Evolutionary conservation across 2,888 invertebrate species (phyloP).

Genomic region (Drosophila eohydei): DNA sequence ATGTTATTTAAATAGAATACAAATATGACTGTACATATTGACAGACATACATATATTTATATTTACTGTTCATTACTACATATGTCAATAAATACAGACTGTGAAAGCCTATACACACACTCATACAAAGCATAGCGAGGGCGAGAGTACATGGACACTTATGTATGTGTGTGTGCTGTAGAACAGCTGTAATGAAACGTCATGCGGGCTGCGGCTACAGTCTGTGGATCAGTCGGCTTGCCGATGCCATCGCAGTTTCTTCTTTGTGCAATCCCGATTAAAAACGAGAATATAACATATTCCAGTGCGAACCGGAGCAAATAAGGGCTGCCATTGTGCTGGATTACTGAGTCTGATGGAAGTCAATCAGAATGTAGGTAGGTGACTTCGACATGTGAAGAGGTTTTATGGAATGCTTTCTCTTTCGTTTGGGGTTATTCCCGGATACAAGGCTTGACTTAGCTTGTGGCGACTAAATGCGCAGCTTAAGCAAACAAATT

Average conservation of each 20-base stretch:
- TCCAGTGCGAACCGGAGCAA: conserved; percentile 50
- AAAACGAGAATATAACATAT: conserved; percentile 26
- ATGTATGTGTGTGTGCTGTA: conserved; percentile 1
- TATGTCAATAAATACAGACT: not conserved
- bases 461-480: not conserved
- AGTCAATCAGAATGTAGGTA: conserved; percentile 36
- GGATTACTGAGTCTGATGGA: conserved; percentile 30
- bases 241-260: conserved; percentile 19
- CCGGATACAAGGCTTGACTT: not conserved
- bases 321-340: conserved; percentile 2
- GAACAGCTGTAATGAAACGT: conserved; percentile 43
- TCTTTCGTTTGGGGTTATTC: not conserved
- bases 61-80: conserved; percentile 10
- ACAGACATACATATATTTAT: not conserved
- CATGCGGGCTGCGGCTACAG: conserved; percentile 32
- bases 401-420: not conserved
- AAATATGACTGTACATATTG: not conserved
- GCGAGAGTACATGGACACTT: conserved; percentile 1
- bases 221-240: conserved; percentile 32
- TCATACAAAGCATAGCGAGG: not conserved
- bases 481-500: conserved; percentile 8
- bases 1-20: conserved; percentile 17
- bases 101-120: not conserved
- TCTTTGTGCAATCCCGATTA: conserved; percentile 31
- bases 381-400: conserved; percentile 27